Evolutionary conservation across 2,113 vertebrate genomes (phyloP).

Genomic region (Struthio camelus): DNA sequence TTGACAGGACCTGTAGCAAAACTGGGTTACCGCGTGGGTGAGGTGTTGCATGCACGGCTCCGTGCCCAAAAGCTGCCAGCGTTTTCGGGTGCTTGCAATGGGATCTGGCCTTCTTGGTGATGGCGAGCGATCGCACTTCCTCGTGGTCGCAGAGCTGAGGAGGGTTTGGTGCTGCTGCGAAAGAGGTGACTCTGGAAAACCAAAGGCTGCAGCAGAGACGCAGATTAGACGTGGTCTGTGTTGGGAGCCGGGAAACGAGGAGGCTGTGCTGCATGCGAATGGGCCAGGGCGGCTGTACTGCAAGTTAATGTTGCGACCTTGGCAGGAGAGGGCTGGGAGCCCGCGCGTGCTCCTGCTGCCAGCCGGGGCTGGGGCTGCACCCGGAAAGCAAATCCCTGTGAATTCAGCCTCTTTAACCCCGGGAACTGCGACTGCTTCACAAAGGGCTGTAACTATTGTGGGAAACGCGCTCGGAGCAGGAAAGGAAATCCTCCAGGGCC

Average conservation of each 20-base stretch:
- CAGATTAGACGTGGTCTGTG: neutral
- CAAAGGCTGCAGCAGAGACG: neutral
- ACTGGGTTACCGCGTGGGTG: slow-evolving; percentile 37
- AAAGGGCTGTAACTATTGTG: neutral
- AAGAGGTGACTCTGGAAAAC: neutral
- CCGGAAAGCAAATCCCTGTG: neutral
- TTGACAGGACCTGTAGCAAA: slow-evolving; percentile 7
- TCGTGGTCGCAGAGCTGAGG: neutral
- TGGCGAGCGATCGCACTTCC: neutral
- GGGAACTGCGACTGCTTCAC: neutral
- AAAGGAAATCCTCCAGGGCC: neutral
- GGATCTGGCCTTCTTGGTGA: neutral
- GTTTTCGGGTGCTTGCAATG: neutral
- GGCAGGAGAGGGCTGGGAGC: slow-evolving; percentile 2
- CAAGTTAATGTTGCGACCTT: slow-evolving; percentile 51
- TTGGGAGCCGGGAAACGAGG: neutral
- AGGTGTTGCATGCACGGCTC: neutral
- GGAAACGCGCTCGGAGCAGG: accelerated
- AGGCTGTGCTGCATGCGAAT: neutral
- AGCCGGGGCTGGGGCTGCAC: neutral
- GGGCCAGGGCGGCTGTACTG: neutral
- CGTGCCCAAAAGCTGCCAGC: neutral
- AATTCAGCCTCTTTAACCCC: neutral
- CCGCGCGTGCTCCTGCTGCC: accelerated
- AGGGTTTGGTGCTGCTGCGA: neutral